phyloP scores from a whole-genome alignment of 2,888 invertebrate species.

The Tholera decimalis region DNA sequence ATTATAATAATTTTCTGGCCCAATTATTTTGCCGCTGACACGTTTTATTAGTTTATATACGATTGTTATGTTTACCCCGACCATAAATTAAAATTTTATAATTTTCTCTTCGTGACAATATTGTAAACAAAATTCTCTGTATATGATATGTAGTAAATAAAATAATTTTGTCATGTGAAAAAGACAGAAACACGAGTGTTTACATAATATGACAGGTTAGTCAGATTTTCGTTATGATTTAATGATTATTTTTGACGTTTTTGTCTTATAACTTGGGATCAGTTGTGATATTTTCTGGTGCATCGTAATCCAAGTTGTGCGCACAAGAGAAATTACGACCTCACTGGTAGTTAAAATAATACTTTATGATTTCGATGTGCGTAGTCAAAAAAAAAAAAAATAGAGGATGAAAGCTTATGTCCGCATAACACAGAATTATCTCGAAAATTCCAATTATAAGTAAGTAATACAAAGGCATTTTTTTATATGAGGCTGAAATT shows the following conservation, averaged over 20 bases:
- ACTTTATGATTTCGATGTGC: slow-evolving; percentile 49
- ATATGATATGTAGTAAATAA: slow-evolving; percentile 67
- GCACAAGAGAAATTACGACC: slow-evolving; percentile 46
- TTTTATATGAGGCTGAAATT: too few relatives aligned
- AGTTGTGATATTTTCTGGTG: slow-evolving; percentile 54
- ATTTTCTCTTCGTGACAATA: slow-evolving; percentile 77
- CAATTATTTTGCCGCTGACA: slow-evolving; percentile 89
- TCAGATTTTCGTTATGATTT: slow-evolving; percentile 65
- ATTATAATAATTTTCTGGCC: slow-evolving; percentile 89
- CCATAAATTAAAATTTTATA: slow-evolving; percentile 84
- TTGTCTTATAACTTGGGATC: slow-evolving; percentile 66
- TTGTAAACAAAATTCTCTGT: slow-evolving; percentile 80
- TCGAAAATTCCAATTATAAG: not conserved
- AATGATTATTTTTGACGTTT: slow-evolving; percentile 66
- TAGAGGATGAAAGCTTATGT: slow-evolving; percentile 10
- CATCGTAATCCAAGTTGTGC: slow-evolving; percentile 59
- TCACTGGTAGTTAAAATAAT: slow-evolving; percentile 45
- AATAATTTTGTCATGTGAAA: slow-evolving; percentile 75
- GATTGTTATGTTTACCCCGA: slow-evolving; percentile 83
- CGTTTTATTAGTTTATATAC: slow-evolving; percentile 88
- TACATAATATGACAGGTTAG: slow-evolving; percentile 74
- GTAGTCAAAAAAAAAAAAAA: slow-evolving; percentile 43
- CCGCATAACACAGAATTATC: slow-evolving; percentile 11
- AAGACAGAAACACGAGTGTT: slow-evolving; percentile 78
- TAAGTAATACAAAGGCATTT: too few relatives aligned